Conservation (phyloP, 2,113 vertebrate genomes). For the Sinocyclocheilus maitianheensis region DNA sequence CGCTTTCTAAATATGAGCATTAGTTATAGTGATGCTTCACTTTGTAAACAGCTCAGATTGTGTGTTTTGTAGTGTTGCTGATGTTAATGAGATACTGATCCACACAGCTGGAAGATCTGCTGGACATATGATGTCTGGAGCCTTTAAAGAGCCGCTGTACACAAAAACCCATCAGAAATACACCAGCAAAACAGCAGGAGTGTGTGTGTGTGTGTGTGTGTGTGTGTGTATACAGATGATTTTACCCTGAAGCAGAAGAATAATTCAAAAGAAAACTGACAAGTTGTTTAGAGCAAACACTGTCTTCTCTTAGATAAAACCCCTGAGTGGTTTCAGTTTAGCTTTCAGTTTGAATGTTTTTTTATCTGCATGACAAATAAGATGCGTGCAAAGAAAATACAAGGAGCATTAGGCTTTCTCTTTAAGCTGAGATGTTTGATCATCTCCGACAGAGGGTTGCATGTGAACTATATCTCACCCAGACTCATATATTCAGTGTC, state of each 20-base stretch:
- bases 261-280: background rate
- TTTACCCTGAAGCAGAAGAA: background rate
- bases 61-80: background rate
- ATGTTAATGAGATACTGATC: slow-evolving; percentile 4
- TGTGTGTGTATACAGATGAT: background rate
- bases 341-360: background rate
- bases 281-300: background rate
- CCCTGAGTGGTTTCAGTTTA: background rate
- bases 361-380: slow-evolving; percentile 5
- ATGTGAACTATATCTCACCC: background rate
- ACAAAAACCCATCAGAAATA: background rate
- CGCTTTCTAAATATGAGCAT: background rate
- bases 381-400: background rate
- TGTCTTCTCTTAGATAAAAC: slow-evolving; percentile 10
- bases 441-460: background rate
- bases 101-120: background rate
- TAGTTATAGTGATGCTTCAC: background rate
- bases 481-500: background rate
- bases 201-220: background rate
- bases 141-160: background rate
- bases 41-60: background rate
- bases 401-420: background rate
- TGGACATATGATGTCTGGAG: background rate
- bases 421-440: background rate
- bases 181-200: background rate